phyloP scores from a whole-genome alignment of 2,113 vertebrate species.

The Rallus limicola region DNA sequence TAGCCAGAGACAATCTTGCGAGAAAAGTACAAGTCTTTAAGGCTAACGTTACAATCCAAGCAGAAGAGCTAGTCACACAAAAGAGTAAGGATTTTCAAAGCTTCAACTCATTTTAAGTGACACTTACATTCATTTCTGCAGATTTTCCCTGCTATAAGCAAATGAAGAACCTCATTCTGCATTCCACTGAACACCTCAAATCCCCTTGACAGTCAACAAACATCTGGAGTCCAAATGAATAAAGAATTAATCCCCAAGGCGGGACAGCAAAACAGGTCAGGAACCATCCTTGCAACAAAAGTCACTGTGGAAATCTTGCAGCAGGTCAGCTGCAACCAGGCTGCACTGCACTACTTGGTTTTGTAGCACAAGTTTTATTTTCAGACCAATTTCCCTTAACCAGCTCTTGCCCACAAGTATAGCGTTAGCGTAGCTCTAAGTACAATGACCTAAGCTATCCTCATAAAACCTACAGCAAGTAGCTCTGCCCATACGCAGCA shows the following conservation, averaged over 20 bases:
- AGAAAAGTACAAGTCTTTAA: conserved; percentile 53
- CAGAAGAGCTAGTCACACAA: background rate
- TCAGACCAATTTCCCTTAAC: background rate
- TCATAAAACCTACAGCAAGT: background rate
- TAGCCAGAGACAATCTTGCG: background rate
- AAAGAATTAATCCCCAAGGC: conserved; percentile 18
- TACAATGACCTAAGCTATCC: background rate
- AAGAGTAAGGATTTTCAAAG: background rate
- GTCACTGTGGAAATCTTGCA: background rate
- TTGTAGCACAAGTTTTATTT: background rate
- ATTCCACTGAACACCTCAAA: conserved; percentile 21
- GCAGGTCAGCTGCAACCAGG: background rate
- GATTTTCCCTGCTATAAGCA: background rate
- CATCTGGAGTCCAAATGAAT: conserved; percentile 12
- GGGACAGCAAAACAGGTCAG: background rate
- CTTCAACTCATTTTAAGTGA: background rate
- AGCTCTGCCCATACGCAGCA: background rate
- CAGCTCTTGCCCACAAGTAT: background rate
- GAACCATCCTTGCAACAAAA: background rate
- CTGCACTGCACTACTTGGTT: background rate
- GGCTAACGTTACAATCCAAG: conserved; percentile 27
- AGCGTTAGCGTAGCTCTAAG: background rate
- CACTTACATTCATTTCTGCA: conserved; percentile 50
- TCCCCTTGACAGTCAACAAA: background rate
- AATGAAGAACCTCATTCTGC: conserved; percentile 8